A percentile compares a stretch with the other conserved stretches of the same genome.
phyloP scores from a whole-genome alignment of 1,140 invertebrate genomes.

The Dryas iulia region DNA sequence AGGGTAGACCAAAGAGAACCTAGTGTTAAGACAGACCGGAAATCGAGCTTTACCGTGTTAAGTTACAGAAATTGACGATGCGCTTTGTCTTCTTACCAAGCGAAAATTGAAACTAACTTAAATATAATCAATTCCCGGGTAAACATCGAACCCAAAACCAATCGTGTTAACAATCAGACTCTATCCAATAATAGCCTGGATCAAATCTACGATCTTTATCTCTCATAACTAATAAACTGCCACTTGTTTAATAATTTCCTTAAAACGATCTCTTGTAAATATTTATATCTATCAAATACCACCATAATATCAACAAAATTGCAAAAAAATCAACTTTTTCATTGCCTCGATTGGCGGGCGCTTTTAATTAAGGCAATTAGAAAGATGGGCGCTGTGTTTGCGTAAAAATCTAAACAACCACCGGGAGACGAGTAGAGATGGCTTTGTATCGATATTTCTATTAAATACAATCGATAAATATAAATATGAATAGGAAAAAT shows the following conservation, averaged over 20 bases:
- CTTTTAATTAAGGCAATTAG: slow-evolving; percentile 76
- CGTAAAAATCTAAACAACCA: slow-evolving; percentile 73
- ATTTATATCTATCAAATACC: slow-evolving; percentile 2
- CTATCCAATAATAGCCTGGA: no score
- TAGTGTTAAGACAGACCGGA: no score
- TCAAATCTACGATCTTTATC: not conserved
- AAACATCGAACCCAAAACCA: no score
- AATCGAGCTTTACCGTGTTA: no score
- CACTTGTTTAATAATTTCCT: not conserved
- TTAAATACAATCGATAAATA: slow-evolving; percentile 8
- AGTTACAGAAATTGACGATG: no score
- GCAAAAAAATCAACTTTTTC: slow-evolving; percentile 23
- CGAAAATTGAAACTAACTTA: no score
- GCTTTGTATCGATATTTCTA: slow-evolving; percentile 17
- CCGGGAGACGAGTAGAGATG: slow-evolving; percentile 40
- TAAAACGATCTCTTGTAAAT: not conserved
- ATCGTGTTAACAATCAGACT: no score
- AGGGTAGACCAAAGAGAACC: no score
- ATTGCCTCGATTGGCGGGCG: slow-evolving; percentile 43
- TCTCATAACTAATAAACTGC: not conserved
- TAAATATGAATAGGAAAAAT: not conserved
- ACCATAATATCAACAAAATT: slow-evolving; percentile 5
- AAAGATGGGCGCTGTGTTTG: slow-evolving; percentile 69
- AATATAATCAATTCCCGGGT: no score
- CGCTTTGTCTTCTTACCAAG: no score